Evolutionary conservation across 1,140 invertebrate genomes (phyloP).

Genomic region (Andrena cerasifolii): DNA sequence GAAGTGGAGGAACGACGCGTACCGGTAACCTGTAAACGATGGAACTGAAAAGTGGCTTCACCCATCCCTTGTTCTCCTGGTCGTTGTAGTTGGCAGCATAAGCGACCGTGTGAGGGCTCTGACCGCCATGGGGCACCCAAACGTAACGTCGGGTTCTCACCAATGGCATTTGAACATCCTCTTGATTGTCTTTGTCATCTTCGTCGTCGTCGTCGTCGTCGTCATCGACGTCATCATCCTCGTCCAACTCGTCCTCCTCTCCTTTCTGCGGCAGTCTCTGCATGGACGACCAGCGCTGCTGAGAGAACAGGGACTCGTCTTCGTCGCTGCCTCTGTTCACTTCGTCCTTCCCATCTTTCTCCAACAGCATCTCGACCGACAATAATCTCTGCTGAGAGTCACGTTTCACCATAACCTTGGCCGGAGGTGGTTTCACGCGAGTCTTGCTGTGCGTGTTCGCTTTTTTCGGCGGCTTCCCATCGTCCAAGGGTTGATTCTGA

Average conservation of each 20-base stretch:
- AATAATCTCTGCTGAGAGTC: conserved; percentile 1
- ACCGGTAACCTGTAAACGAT: conserved; percentile 92
- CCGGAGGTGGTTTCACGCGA: conserved; percentile 62
- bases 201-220: conserved; percentile 48
- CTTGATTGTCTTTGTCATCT: conserved; percentile 36
- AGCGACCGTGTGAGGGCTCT: conserved; percentile 89
- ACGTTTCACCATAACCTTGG: conserved; percentile 72
- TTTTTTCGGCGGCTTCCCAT: conserved; percentile 70
- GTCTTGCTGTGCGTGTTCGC: conserved; percentile 64
- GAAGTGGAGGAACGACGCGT: conserved; percentile 12
- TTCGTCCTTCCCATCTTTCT: not conserved
- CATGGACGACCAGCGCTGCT: not conserved
- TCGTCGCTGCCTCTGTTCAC: not conserved
- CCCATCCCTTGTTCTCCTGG: conserved; percentile 88
- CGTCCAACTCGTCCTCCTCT: conserved; percentile 25
- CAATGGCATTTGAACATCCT: conserved; percentile 34
- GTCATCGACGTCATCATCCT: no score
- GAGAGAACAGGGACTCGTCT: no score
- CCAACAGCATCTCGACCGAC: no score
- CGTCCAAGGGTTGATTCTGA: conserved; percentile 70
- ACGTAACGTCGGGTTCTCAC: conserved; percentile 58
- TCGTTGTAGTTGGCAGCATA: conserved; percentile 93
- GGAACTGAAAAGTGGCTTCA: conserved; percentile 95
- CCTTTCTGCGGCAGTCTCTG: conserved; percentile 30
- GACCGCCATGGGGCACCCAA: conserved; percentile 79